Base-by-base conservation (phyloP, 2,113 vertebrate species). In the Myiozetetes cayanensis region DNA sequence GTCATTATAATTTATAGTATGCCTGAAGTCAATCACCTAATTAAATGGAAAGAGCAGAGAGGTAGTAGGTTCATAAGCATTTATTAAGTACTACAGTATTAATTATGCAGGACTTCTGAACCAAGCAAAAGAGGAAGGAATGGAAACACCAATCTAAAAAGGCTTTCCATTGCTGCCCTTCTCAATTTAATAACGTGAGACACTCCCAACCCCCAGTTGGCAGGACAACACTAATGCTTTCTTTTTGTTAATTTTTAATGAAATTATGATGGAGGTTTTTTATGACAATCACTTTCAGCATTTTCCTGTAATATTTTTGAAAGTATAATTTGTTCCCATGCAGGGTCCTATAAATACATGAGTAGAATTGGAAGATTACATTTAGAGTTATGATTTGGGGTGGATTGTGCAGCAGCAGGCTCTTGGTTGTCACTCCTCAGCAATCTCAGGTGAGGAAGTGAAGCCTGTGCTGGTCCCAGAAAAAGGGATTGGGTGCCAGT, bases 21-120 rank as follows among this genome's bases (percentile, higher is more conserved):
- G 97, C 98, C 98, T 97, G 97, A 97, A 98, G 98, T 98, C 97
- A 98, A 77, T 97, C 97, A 97, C 95, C 94, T 97, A 98, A 98
- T 98, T 98, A 98, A 98, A 97, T 72, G 86, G 90, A 95, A 97
- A 93, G 92, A 97, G 92, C 93, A 97, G 91, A 96, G 96, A 98
- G 93, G 92, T 96, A 96, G 94, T 92, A 96, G 91, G 94, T 96
- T 97, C 95, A 90, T 93, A 95, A 97, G 93, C 97, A 98, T 98
- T 97, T 98, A 98, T 97, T 97, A 98, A 98, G 93, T 96, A 97
- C 95, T 97, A 84, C 91, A 86, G 62, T 95, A 97, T 98, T 98
- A 98, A 98, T 98, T 98, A 98, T 98, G 94, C 91, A 98, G 83
- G 88, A 97, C 92, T 96, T 97, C 92, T 97, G 95, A 98, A 96